These are phyloP conservation scores for Allobates femoralis DNA, from an alignment of 2,797 vertebrate genomes.

Conservation along the genomic window DNA sequence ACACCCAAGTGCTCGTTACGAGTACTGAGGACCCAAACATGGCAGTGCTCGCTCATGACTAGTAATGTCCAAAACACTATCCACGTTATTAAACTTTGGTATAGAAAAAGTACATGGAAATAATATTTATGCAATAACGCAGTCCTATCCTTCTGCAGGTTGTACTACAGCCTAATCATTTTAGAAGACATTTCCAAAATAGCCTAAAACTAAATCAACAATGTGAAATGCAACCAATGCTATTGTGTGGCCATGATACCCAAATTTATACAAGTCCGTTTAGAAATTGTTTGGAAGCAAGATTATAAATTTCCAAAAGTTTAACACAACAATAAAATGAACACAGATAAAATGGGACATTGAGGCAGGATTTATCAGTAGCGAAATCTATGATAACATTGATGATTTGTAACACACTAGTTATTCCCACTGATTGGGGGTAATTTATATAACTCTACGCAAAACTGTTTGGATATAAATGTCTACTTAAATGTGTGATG, in stretches of 20 bases:
- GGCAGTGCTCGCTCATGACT: too few species aligned
- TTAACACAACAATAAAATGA: background rate
- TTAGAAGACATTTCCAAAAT: background rate
- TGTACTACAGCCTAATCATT: background rate
- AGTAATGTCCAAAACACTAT: too few species aligned
- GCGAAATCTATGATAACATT: background rate
- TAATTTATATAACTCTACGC: conserved; percentile 11
- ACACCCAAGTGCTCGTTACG: too few species aligned
- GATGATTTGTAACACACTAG: background rate
- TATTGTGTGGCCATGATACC: background rate
- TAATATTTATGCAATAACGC: too few species aligned
- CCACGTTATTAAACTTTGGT: too few species aligned
- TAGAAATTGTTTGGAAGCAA: background rate
- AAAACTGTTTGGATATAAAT: conserved; percentile 39
- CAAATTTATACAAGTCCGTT: background rate
- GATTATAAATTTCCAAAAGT: background rate
- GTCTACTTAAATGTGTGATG: conserved; percentile 23
- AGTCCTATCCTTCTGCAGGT: too few species aligned
- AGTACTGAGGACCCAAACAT: too few species aligned
- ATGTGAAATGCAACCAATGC: background rate
- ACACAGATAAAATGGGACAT: background rate
- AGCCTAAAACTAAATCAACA: background rate
- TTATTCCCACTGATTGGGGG: background rate
- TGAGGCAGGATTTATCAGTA: background rate
- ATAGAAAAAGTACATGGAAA: too few species aligned